Conservation (phyloP, 2,888 invertebrate species). For the Griposia aprilina region DNA sequence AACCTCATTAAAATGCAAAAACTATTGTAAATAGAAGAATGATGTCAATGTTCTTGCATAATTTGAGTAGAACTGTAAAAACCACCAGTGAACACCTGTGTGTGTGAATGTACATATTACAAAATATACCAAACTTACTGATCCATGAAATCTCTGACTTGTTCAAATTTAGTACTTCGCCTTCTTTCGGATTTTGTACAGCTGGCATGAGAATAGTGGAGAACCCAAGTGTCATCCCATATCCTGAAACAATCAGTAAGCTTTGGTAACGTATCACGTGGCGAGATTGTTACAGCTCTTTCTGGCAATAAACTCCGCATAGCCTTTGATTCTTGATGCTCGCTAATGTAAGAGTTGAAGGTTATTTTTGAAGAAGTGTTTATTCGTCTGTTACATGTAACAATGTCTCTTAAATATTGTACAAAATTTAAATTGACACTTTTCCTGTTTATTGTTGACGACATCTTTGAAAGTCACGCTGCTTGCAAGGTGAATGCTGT, state of each 20-base stretch:
- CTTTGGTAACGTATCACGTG: background rate
- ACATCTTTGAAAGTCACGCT: constrained; percentile 1
- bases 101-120: background rate
- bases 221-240: constrained; percentile 95
- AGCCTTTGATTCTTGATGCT: background rate
- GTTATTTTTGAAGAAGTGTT: too few relatives aligned
- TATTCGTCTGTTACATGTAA: too few relatives aligned
- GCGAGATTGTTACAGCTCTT: background rate
- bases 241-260: constrained; percentile 84
- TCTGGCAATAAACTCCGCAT: background rate
- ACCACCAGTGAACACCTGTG: too few relatives aligned
- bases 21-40: constrained; percentile 3
- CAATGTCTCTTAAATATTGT: background rate
- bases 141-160: constrained; percentile 94
- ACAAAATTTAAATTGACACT: background rate
- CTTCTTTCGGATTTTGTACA: constrained; percentile 89
- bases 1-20: constrained; percentile 14
- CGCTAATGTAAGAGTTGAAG: too few relatives aligned
- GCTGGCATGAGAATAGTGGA: constrained; percentile 95
- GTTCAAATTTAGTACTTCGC: constrained; percentile 87
- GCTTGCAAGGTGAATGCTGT: background rate
- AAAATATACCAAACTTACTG: constrained; percentile 86
- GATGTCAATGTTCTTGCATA: constrained; percentile 14
- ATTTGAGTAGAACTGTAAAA: background rate
- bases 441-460: background rate